A percentile compares a stretch with the other conserved stretches of the same genome.
phyloP scores from a whole-genome alignment of 2,888 invertebrate species.

The Heteromurus nitidus region DNA sequence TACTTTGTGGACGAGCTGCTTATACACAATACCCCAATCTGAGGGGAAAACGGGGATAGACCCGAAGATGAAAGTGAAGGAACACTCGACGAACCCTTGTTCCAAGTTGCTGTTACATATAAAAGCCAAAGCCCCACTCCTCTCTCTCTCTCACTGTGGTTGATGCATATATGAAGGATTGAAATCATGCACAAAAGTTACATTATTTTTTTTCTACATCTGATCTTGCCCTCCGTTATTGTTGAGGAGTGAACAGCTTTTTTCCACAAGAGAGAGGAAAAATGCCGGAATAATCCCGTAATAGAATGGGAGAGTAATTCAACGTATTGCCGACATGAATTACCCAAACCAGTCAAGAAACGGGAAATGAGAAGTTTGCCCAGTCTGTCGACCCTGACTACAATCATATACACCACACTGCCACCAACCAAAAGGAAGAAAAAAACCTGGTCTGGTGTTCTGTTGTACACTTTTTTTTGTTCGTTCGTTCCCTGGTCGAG shows the following conservation, averaged over 20 bases:
- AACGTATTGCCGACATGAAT: conserved; percentile 61
- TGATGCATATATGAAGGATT: conserved; percentile 53
- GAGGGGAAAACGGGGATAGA: not conserved
- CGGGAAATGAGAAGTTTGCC: conserved; percentile 63
- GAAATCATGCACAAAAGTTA: conserved; percentile 17
- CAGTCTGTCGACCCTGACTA: conserved; percentile 63
- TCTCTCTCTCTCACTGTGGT: conserved; percentile 20
- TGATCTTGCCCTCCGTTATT: not conserved
- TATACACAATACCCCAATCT: not conserved
- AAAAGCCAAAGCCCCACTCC: not conserved
- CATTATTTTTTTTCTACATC: conserved; percentile 12
- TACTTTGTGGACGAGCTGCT: too few species aligned
- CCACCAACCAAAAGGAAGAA: conserved; percentile 3
- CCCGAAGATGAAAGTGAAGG: conserved; percentile 6
- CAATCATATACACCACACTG: conserved; percentile 47
- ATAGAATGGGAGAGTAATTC: conserved; percentile 34
- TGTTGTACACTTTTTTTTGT: too few species aligned
- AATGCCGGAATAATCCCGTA: not conserved
- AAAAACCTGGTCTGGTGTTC: too few species aligned
- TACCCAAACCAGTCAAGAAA: conserved; percentile 62
- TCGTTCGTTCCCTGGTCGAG: not conserved
- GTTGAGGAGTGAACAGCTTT: not conserved
- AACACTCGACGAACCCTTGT: not conserved
- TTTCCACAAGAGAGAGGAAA: not conserved
- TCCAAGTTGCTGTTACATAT: conserved; percentile 15